phyloP scores from a whole-genome alignment of 2,888 invertebrate genomes.

The Glyphotaelius pellucidus region DNA sequence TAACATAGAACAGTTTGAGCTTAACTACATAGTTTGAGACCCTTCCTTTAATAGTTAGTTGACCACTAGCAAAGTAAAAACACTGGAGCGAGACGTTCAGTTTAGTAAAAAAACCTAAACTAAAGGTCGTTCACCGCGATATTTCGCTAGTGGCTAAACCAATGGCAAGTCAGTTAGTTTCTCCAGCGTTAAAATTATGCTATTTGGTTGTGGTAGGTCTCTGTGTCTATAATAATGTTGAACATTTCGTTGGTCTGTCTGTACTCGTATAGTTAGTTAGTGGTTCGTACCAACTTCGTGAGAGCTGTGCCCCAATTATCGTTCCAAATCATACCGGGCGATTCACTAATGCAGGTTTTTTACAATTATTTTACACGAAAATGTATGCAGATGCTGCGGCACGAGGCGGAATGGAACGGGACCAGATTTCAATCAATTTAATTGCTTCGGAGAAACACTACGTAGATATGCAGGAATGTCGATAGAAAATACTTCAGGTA shows the following conservation, averaged over 20 bases:
- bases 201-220: not conserved
- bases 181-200: not conserved
- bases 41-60: not conserved
- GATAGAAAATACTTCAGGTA: not conserved
- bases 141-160: conserved; percentile 31
- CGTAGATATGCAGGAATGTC: not conserved
- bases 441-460: not conserved
- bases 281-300: not conserved
- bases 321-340: not conserved
- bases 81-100: not conserved
- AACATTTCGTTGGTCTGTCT: not conserved
- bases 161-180: not conserved
- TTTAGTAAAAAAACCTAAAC: not conserved
- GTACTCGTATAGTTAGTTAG: not conserved
- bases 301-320: conserved; percentile 24
- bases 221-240: not conserved
- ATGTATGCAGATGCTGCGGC: not conserved
- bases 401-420: not conserved
- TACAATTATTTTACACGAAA: not conserved
- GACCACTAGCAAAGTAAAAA: not conserved
- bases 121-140: conserved; percentile 32
- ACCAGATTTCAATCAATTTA: not conserved
- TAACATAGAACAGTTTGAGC: too few species aligned
- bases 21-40: not conserved
- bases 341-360: not conserved